Conservation (phyloP, 1,140 invertebrate genomes). For the Hermetia illucens region DNA sequence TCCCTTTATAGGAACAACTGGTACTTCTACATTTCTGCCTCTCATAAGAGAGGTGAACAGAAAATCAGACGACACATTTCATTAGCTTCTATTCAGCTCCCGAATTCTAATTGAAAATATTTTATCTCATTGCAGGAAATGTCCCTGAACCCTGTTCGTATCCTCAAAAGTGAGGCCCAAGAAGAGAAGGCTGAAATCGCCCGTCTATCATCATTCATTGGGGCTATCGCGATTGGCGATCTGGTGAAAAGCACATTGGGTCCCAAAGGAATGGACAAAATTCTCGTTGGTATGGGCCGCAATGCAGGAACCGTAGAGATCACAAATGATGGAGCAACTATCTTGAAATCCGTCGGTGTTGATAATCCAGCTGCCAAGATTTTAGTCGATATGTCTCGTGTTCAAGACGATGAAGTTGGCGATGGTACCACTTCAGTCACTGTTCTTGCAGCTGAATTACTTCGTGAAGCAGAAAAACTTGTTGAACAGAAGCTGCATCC, state of each 20-base stretch:
- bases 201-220: slow-evolving; percentile 91
- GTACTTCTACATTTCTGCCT: too few relatives aligned
- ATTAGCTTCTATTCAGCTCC: too few relatives aligned
- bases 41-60: too few relatives aligned
- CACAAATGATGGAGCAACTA: slow-evolving; percentile 99
- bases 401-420: slow-evolving; percentile 98
- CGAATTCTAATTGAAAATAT: too few relatives aligned
- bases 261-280: slow-evolving; percentile 99
- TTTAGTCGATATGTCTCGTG: slow-evolving; percentile 94
- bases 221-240: slow-evolving; percentile 97
- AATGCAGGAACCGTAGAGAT: slow-evolving; percentile 80
- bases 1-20: too few relatives aligned
- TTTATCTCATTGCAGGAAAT: slow-evolving; percentile 37
- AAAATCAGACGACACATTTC: too few relatives aligned
- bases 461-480: slow-evolving; percentile 90
- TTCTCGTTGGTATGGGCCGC: slow-evolving; percentile 74
- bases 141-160: slow-evolving; percentile 84
- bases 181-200: slow-evolving; percentile 96
- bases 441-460: slow-evolving; percentile 87
- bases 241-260: slow-evolving; percentile 96
- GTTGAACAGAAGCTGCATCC: slow-evolving; percentile 94
- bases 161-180: slow-evolving; percentile 89
- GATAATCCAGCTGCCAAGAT: slow-evolving; percentile 99
- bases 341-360: slow-evolving; percentile 90
- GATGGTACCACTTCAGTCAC: slow-evolving; percentile 99